These are phyloP conservation scores for human (Homo sapiens) DNA, from an alignment of 2,113 vertebrate species.

Conservation along the genomic window DNA sequence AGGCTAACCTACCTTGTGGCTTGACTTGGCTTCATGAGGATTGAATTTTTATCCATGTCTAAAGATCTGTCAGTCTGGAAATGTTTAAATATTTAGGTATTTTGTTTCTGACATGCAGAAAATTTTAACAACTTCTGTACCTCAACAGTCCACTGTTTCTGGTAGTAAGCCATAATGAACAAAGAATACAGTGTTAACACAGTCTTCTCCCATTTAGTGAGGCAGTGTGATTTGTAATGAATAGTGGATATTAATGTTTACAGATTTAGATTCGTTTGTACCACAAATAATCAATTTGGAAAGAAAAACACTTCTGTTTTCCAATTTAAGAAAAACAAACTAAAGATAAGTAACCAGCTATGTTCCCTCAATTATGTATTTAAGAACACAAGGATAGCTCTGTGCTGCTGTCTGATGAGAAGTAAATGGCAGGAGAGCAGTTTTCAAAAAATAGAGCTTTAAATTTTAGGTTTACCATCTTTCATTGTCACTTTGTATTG, in stretches of 20 bases:
- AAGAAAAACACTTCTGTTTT: constrained; percentile 60
- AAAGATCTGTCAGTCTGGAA: constrained; percentile 26
- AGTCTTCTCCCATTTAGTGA: neutral
- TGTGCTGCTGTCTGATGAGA: constrained; percentile 27
- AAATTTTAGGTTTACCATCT: neutral
- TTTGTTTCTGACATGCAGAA: constrained; percentile 44
- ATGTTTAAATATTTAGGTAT: constrained; percentile 62
- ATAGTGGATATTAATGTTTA: constrained; percentile 25
- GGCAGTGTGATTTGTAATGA: constrained; percentile 41
- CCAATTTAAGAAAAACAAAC: constrained; percentile 52
- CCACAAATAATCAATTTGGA: constrained; percentile 64
- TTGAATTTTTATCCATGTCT: constrained; percentile 26
- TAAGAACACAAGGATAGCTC: constrained; percentile 26
- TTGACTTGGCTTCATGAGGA: constrained; percentile 17
- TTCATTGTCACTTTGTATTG: constrained; percentile 37
- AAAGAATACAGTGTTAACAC: constrained; percentile 56
- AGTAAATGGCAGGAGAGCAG: constrained; percentile 28
- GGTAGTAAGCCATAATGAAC: constrained; percentile 23
- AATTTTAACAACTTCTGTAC: constrained; percentile 34
- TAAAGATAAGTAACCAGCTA: constrained; percentile 43
- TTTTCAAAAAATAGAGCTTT: constrained; percentile 32
- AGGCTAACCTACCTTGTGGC: neutral
- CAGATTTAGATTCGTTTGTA: constrained; percentile 55
- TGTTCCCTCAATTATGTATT: constrained; percentile 25
- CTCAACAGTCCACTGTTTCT: constrained; percentile 19